These are phyloP conservation scores for Hydroisotoma schaefferi DNA, from an alignment of 2,888 invertebrate species.

Conservation along the genomic window DNA sequence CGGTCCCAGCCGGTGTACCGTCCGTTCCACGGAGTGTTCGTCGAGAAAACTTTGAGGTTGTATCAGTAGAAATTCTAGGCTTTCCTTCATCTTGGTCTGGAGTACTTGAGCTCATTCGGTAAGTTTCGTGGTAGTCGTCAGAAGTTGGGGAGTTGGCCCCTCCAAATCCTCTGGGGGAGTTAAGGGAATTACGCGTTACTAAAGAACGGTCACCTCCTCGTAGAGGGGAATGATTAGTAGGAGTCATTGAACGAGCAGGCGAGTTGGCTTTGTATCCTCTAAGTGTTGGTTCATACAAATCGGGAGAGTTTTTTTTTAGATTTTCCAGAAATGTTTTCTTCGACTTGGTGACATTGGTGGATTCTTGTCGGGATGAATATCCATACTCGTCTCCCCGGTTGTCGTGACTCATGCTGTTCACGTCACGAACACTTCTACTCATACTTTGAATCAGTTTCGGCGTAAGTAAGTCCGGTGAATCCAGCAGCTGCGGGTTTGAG, in stretches of 20 bases:
- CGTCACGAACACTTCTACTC: conserved; percentile 75
- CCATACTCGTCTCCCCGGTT: conserved; percentile 22
- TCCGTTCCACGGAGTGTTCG: conserved; percentile 42
- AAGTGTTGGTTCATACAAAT: conserved; percentile 37
- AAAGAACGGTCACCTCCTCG: conserved; percentile 17
- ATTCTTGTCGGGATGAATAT: conserved; percentile 1
- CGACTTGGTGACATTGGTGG: conserved; percentile 23
- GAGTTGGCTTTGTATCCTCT: conserved; percentile 46
- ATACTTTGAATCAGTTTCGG: conserved; percentile 82
- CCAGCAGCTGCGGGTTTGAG: conserved; percentile 73
- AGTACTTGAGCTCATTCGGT: conserved; percentile 48
- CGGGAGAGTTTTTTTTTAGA: conserved; percentile 46
- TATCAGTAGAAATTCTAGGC: conserved; percentile 47
- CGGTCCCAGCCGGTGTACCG: conserved; percentile 46
- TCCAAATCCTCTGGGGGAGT: conserved; percentile 41
- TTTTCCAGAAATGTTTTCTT: conserved; percentile 45
- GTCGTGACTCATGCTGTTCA: conserved; percentile 52
- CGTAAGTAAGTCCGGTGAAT: conserved; percentile 72
- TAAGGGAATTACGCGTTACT: conserved; percentile 29
- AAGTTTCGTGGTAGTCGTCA: conserved; percentile 47
- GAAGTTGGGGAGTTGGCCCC: conserved; percentile 45
- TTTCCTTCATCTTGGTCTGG: conserved; percentile 46
- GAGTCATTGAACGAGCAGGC: conserved; percentile 48
- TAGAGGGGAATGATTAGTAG: conserved; percentile 39
- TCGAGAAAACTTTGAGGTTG: conserved; percentile 47